A percentile compares a stretch with the other conserved stretches of the same genome.
Conservation (phyloP, 1,140 invertebrate species). For the Megalopta genalis region DNA sequence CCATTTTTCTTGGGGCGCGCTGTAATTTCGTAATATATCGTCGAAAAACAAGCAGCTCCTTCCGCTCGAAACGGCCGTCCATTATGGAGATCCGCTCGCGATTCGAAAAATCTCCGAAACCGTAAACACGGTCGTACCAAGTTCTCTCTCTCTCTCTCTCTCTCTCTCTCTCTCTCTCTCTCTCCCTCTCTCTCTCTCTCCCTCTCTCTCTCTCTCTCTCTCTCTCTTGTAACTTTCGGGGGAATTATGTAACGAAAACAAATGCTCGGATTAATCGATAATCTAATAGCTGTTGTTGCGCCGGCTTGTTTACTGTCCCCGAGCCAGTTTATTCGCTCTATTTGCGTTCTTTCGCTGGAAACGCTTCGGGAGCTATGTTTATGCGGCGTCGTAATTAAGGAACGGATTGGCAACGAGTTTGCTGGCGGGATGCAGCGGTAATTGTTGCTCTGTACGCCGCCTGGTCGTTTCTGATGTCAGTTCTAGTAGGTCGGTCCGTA, state of each 20-base stretch:
- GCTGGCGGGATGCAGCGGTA: not conserved
- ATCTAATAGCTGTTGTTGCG: not conserved
- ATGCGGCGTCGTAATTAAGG: not conserved
- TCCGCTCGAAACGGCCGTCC: not conserved
- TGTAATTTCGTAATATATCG: not conserved
- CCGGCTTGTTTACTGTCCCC: not conserved
- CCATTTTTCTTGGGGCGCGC: conserved; percentile 16
- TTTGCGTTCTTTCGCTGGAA: not conserved
- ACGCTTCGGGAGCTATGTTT: not conserved
- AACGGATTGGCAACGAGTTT: not conserved
- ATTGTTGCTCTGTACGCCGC: not conserved
- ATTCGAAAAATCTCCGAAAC: not conserved
- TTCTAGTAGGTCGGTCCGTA: too few relatives aligned
- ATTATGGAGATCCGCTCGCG: not conserved
- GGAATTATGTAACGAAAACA: not conserved
- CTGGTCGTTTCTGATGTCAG: too few relatives aligned
- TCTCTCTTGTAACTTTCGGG: not conserved
- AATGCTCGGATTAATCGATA: conserved; percentile 5
- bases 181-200: conserved; percentile 2
- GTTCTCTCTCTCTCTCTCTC: conserved; percentile 1
- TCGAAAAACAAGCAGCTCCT: not conserved
- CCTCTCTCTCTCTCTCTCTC: not conserved
- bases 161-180: not conserved
- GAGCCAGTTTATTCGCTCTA: not conserved
- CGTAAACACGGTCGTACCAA: not conserved